A percentile compares a stretch with the other conserved stretches of the same genome.
These are phyloP conservation scores for Liparis tanakae DNA, from an alignment of 2,797 vertebrate genomes.

Conservation along the genomic window DNA sequence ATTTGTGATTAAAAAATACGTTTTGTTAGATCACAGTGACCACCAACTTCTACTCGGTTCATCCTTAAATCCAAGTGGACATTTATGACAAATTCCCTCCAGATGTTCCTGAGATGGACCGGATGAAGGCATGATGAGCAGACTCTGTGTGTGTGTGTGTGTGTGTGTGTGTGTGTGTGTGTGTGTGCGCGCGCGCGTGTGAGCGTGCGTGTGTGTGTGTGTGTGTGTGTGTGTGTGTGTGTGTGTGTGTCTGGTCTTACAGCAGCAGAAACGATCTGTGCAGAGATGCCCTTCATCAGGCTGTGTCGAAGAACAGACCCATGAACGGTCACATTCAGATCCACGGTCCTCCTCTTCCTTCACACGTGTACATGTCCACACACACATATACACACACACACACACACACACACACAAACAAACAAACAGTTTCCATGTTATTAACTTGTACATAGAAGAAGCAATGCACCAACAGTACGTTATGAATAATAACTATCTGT, in stretches of 20 bases:
- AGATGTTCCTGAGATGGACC: too few species aligned
- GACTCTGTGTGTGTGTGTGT: too few species aligned
- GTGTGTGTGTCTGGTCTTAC: conserved; percentile 78
- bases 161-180: too few species aligned
- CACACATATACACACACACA: not conserved
- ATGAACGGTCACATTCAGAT: conserved; percentile 81
- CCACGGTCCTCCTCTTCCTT: conserved; percentile 79
- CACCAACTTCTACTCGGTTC: not conserved
- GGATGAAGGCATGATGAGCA: too few species aligned
- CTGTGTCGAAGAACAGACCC: conserved; percentile 93
- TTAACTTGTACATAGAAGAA: not conserved
- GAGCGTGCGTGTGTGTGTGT: too few species aligned
- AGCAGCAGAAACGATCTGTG: conserved; percentile 96
- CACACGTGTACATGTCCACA: conserved; percentile 19
- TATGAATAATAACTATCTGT: too few species aligned
- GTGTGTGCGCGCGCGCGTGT: too few species aligned
- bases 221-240: not conserved
- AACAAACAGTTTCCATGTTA: not conserved
- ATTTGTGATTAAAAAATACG: not conserved
- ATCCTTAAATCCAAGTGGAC: not conserved
- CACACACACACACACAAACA: not conserved
- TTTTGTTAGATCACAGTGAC: not conserved
- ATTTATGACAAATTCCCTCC: not conserved
- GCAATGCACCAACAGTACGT: not conserved
- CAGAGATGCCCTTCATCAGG: conserved; percentile 94